These are phyloP conservation scores for Murina feae DNA, from an alignment of 2,113 vertebrate species.

Conservation along the genomic window DNA sequence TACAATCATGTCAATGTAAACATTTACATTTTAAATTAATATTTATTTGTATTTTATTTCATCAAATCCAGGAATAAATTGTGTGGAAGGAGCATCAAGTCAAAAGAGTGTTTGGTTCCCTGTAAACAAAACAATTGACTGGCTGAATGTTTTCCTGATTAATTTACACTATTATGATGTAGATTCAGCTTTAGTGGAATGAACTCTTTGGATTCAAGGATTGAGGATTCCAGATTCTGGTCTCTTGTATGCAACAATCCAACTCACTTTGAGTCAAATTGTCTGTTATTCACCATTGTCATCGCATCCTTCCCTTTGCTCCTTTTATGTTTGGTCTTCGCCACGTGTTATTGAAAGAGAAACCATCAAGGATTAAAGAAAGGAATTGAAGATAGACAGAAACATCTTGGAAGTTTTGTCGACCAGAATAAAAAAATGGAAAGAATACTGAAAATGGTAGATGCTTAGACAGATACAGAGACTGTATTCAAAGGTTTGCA, in stretches of 20 bases:
- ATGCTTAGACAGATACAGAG: neutral
- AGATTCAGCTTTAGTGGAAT: neutral
- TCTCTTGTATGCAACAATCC: neutral
- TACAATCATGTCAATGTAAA: neutral
- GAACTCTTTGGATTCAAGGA: neutral
- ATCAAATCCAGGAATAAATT: neutral
- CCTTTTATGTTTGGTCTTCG: neutral
- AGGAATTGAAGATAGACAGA: neutral
- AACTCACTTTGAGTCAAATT: neutral
- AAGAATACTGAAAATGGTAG: neutral
- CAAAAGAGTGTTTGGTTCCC: neutral
- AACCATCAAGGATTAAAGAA: neutral
- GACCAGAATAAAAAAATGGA: neutral
- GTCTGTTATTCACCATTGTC: neutral
- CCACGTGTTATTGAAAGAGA: neutral
- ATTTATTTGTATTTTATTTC: slow-evolving; percentile 5
- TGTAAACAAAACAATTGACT: neutral
- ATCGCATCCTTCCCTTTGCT: neutral
- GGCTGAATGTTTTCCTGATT: neutral
- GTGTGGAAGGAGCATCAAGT: neutral
- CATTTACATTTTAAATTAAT: neutral
- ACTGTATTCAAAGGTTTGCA: neutral
- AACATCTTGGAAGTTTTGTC: neutral
- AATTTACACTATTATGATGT: neutral
- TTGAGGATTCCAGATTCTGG: neutral